Percentiles rank a stretch among this genome's conserved stretches.
phyloP scores from a whole-genome alignment of 2,797 vertebrate species.

The Spondyliosoma cantharus region DNA sequence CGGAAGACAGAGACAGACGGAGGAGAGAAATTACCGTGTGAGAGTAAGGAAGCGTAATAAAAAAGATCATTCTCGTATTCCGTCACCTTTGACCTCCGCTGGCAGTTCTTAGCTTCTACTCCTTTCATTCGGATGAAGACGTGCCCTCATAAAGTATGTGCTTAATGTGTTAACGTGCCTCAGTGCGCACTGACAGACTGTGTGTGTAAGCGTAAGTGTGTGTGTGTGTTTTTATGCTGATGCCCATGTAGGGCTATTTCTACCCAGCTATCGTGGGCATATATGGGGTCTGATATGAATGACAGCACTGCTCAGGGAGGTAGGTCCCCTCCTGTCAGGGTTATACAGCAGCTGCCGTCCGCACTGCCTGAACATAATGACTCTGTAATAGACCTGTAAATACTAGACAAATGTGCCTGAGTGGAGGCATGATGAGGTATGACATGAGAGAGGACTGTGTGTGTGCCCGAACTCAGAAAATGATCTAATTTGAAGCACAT shows the following conservation, averaged over 20 bases:
- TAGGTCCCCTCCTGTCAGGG: constrained; percentile 8
- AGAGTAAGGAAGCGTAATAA: constrained; percentile 55
- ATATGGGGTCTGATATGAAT: constrained; percentile 23
- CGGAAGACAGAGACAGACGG: constrained; percentile 24
- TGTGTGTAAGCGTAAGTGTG: not conserved
- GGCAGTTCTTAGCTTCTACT: constrained; percentile 24
- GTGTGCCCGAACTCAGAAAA: not conserved
- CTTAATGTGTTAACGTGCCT: constrained; percentile 36
- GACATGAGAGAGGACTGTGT: not conserved
- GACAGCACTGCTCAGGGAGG: constrained; percentile 19
- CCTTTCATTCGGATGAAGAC: constrained; percentile 35
- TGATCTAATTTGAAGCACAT: not conserved
- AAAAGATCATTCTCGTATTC: constrained; percentile 66
- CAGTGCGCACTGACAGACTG: constrained; percentile 18
- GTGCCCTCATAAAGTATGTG: not conserved
- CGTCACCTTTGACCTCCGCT: constrained; percentile 48
- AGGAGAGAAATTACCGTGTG: constrained; percentile 22
- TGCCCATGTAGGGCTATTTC: not conserved
- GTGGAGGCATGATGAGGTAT: not conserved
- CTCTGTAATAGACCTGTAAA: constrained; percentile 33
- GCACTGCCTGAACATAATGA: constrained; percentile 28
- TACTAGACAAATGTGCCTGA: constrained; percentile 1
- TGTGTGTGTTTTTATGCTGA: not conserved
- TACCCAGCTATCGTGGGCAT: constrained; percentile 8
- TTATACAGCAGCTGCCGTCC: constrained; percentile 28